Conservation (phyloP, 1,140 invertebrate species). For the Trachymyrmex cornetzi region DNA sequence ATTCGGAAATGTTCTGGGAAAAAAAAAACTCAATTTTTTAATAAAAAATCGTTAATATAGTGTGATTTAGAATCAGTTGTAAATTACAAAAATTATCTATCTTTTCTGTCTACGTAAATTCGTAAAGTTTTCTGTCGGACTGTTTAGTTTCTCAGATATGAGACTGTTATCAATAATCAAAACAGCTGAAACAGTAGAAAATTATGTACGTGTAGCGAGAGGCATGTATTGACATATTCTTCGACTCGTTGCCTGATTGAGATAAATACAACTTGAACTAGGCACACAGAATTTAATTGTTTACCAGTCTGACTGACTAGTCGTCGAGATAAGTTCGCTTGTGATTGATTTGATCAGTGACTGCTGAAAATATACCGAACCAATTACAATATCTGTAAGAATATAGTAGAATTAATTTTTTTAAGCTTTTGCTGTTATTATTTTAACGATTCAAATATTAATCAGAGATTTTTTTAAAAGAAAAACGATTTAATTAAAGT, state of each 20-base stretch:
- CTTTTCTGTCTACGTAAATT: neutral
- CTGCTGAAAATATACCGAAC: neutral
- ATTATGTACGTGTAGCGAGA: neutral
- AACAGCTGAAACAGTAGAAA: neutral
- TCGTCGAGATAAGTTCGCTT: neutral
- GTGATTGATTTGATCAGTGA: neutral
- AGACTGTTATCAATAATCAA: constrained; percentile 23
- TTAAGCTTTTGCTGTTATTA: neutral
- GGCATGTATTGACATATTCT: neutral
- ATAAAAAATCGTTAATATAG: neutral
- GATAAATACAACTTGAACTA: constrained; percentile 46
- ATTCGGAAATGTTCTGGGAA: neutral
- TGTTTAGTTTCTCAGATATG: neutral
- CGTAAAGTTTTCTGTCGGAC: neutral
- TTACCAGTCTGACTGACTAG: constrained; percentile 10
- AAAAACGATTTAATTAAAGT: neutral
- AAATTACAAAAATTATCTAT: constrained; percentile 6
- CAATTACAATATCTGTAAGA: neutral
- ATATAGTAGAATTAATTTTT: neutral
- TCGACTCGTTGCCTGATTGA: neutral
- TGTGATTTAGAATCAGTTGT: neutral
- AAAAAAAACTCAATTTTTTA: neutral
- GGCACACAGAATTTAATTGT: neutral
- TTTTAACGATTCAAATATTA: neutral
- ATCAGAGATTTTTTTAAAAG: neutral